Evolutionary conservation across 2,888 invertebrate species (phyloP).

Genomic region (Cistogaster globosa): DNA sequence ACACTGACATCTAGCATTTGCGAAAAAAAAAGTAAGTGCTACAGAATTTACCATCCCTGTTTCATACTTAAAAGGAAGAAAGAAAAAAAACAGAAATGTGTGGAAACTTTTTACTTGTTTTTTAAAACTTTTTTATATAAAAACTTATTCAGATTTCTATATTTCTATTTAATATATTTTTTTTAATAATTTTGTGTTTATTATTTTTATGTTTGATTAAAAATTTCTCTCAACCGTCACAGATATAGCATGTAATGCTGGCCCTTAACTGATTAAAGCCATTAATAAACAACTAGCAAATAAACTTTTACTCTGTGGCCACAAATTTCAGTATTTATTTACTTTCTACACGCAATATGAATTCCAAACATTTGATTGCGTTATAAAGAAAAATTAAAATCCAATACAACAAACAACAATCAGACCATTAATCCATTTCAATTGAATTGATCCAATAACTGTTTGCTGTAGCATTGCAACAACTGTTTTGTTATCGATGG

Average conservation of each 20-base stretch:
- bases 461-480: slow-evolving; percentile 32
- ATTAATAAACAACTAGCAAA: slow-evolving; percentile 46
- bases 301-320: slow-evolving; percentile 12
- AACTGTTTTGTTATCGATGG: slow-evolving; percentile 19
- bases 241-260: not conserved
- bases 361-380: slow-evolving; percentile 43
- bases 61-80: no score
- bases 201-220: no score
- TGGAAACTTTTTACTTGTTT: no score
- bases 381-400: slow-evolving; percentile 32
- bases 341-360: slow-evolving; percentile 60
- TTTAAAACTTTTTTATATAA: no score
- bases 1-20: no score
- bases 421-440: slow-evolving; percentile 35
- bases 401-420: slow-evolving; percentile 25
- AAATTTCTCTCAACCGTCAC: not conserved
- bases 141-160: no score
- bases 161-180: no score
- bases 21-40: no score
- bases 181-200: no score
- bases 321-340: slow-evolving; percentile 55
- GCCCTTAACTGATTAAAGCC: slow-evolving; percentile 30
- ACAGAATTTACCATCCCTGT: no score
- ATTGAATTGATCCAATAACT: slow-evolving; percentile 15
- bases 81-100: no score